These are phyloP conservation scores for Eolophus roseicapilla DNA, from an alignment of 2,113 vertebrate species.

Conservation along the genomic window DNA sequence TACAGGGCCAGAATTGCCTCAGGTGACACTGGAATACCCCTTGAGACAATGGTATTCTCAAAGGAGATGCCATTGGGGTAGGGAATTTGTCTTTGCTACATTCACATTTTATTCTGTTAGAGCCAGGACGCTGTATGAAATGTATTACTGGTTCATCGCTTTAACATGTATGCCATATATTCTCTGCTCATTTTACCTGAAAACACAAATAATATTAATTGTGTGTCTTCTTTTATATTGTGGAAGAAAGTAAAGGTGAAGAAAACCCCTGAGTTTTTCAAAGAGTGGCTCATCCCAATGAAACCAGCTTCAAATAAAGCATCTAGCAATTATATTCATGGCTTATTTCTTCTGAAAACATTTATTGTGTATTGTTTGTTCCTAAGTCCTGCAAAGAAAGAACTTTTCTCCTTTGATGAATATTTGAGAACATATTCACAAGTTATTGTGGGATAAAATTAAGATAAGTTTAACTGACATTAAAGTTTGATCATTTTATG, in stretches of 20 bases:
- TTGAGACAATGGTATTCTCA: not conserved
- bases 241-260: not conserved
- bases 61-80: not conserved
- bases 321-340: not conserved
- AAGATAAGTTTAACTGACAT: not conserved
- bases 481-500: not conserved
- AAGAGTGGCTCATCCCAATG: not conserved
- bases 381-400: not conserved
- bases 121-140: not conserved
- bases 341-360: not conserved
- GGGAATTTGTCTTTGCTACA: not conserved
- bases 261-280: accelerated
- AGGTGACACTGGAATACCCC: not conserved
- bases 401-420: not conserved
- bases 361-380: not conserved
- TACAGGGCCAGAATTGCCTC: not conserved
- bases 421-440: not conserved
- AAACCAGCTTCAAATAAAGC: not conserved
- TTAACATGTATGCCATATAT: not conserved
- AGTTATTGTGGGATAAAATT: not conserved
- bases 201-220: not conserved
- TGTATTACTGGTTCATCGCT: not conserved
- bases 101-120: not conserved
- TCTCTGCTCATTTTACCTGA: not conserved
- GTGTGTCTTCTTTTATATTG: not conserved